A percentile compares a stretch with the other conserved stretches of the same genome.
phyloP scores from a whole-genome alignment of 2,888 invertebrate genomes.

The Euplagia quadripunctaria region DNA sequence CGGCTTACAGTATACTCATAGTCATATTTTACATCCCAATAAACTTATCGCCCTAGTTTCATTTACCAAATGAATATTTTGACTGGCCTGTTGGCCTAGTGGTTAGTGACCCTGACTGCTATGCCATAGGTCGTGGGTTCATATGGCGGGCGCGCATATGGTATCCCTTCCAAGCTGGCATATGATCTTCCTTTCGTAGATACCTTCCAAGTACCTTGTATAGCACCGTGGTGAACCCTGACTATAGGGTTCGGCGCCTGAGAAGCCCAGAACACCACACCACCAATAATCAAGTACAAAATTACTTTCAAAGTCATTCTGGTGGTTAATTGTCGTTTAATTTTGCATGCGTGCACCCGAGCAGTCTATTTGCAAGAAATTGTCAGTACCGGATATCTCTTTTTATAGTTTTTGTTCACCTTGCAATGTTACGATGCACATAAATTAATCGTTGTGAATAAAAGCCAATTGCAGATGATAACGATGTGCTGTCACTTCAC shows the following conservation, averaged over 20 bases:
- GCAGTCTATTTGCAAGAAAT: neutral
- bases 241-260: conserved; percentile 72
- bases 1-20: too few relatives aligned
- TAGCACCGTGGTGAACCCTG: conserved; percentile 68
- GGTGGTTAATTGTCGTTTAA: neutral
- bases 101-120: too few relatives aligned
- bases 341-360: neutral
- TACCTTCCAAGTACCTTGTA: conserved; percentile 76
- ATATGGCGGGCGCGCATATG: conserved; percentile 90
- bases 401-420: neutral
- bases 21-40: too few relatives aligned
- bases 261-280: conserved; percentile 44
- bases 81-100: too few relatives aligned
- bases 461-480: too few relatives aligned
- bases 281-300: conserved; percentile 51
- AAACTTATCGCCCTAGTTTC: too few relatives aligned
- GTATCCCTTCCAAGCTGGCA: conserved; percentile 89
- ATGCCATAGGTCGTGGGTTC: too few relatives aligned
- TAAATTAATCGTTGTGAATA: neutral
- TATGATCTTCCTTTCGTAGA: conserved; percentile 78
- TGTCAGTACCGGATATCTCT: neutral
- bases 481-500: too few relatives aligned
- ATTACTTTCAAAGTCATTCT: conserved; percentile 55
- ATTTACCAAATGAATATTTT: too few relatives aligned
- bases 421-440: neutral